Evolutionary conservation across 2,113 vertebrate species (phyloP), one percentile per base, ranked within the genome.

Genomic region (Vombatus ursinus): DNA sequence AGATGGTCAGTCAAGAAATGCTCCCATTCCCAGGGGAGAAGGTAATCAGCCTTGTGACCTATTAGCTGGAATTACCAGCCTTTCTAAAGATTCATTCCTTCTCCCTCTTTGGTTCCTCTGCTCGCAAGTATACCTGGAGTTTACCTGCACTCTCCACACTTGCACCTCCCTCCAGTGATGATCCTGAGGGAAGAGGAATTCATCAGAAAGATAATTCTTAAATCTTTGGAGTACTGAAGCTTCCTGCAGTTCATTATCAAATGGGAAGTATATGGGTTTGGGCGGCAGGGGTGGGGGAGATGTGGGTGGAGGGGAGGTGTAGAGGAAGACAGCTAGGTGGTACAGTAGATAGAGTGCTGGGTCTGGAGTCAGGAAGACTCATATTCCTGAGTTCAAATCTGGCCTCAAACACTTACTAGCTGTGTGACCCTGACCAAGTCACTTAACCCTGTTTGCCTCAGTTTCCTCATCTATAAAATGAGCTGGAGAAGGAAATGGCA

Each of bases 281-380:
- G 57, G 25, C 1, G 25, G 24, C 3, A 10, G 25, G 1, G 6
- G n/a, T n/a, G n/a, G n/a, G n/a, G n/a, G n/a, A n/a, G n/a, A n/a
- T n/a, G n/a, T 6, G 11, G 3, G 31, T 5, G 57, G 11, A 1
- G 23, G 1, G 23, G 23, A 53, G 52, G 22, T 5, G 2, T 49
- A 49, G 24, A 7, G 57, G 10, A 61, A 61, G 28, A 68, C 11
- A 68, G 0, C 10, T 68, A 37, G 28, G 3, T 68, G 28, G 11
- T 68, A 3, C 28, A 68, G 57, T 14, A 3, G 57, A 31, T 68
- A 68, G 57, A 68, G 31, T 14, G 3, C 57, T 68, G 28, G 11
- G 3, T 12, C 57, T 31, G 28, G 57, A 61, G 9, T 61, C 57
- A 61, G 28, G 28, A 61, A 61, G 28, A 61, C 11, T 54, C 53